Evolutionary conservation across 1,140 invertebrate species (phyloP), one percentile per base, ranked within the genome.

Genomic region (Asobara japonica): DNA sequence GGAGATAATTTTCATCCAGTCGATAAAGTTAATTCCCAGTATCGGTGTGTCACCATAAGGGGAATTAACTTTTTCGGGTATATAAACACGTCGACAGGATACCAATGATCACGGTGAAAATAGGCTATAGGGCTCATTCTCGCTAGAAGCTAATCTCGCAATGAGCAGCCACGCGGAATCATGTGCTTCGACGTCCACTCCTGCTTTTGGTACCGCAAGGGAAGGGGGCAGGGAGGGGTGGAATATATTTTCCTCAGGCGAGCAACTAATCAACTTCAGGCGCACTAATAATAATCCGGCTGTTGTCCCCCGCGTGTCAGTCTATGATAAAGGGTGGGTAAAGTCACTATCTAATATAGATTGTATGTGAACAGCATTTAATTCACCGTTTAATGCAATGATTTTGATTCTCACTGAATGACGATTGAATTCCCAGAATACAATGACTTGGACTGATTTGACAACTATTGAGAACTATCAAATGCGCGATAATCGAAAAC

Each of bases 1-100:
- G 31, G 31, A 13, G 70, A 76, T 77, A 77, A 79, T 77, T 77
- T 76, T 73, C 62, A 36, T 41, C 48, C 77, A 65, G 45, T 45
- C 62, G 68, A 72, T 74, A 45, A 72, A 73, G 62, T 77, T 73
- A 70, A 77, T 72, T 69, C 33, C 73, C 70, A 56, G 45, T 41
- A 61, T 56, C 20, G 64, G 70, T 22, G 31, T n/a, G 36, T 30
- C 29, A 18, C 56, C 33, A 25, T 65, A 41, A 41, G 51, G 51
- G 11, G 22, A 56, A 56, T 56, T 56, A 27, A 22, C 25, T 56
- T 56, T 56, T 56, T 56, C 51, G 51, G 51, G 20, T 56, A 11
- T 56, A 56, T 56, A 25, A 56, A 56, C 51, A 56, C 51, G 51
- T 56, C 25, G 51, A 56, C 51, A 13, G 51, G 51, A 27, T 25